Evolutionary conservation across 2,888 invertebrate genomes (phyloP), one percentile per base, ranked within the genome.

Genomic region (Eristalinus aeneus): DNA sequence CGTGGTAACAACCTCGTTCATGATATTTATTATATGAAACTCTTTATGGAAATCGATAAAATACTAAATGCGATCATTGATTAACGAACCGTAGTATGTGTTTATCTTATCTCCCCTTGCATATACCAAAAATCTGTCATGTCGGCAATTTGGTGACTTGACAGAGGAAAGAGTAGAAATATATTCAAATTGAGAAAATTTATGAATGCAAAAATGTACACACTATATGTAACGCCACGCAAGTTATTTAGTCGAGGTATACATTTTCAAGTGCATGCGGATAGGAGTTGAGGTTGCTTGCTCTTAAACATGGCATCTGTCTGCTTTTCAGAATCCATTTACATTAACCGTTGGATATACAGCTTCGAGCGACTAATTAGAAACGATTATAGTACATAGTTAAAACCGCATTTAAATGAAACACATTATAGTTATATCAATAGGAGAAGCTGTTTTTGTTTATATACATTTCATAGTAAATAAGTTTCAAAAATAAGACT

Each of bases 31-130:
- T 69, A 53, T 64, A 67, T 64, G 12, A 64, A 56, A 61, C 39
- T 56, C n/a, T 34, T 27, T 53, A 54, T 64, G n/a, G 36, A 36
- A 75, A 69, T 81, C 80, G 75, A 75, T 81, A 65, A 71, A 65
- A 81, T 64, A 75, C 63, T 69, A 81, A 75, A 64, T 63, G 53
- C n/a, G 31, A 39, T 12, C 58, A 71, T 81, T 75, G 75, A 81
- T 81, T 75, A 58, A 54, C 64, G 39, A 39, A 60, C 46, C 56
- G 23, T 22, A 23, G 0, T 32, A 16, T 20, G 27, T 34, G 56
- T 36, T 20, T 32, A 32, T 63, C 27, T 36, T 23, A 27, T 12
- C 9, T 39, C 31, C 2, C 16, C 39, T 22, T 58, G 20, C 39
- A 75, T 16, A 23, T 39, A 67, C 67, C 11, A 23, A 75, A n/a